Evolutionary conservation across 2,113 vertebrate species (phyloP), one percentile per base, ranked within the genome.

Genomic region (Myotis davidii): DNA sequence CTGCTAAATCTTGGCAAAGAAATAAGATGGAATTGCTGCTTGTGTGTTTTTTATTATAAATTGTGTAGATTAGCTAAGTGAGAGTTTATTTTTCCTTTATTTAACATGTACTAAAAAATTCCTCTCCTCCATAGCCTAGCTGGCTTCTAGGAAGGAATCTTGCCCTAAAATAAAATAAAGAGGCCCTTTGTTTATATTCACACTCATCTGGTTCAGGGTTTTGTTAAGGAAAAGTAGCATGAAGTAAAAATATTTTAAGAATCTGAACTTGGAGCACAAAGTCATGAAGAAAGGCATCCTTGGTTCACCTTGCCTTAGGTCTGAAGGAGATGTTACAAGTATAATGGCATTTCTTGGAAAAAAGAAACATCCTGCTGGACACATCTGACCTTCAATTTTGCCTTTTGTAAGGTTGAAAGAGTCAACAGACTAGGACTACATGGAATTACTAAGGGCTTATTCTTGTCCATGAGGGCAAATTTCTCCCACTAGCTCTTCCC

Each of bases 131-230:
- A 45, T 9, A 87, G 70, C 12, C 23, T 95, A 9, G 9, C 23
- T 86, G 69, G 16, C n/a, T 65, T 83, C 86, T 64, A 9, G 34
- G 65, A 85, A 92, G 70, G 74, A 93, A 73, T 72, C 23, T 34
- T 74, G 23, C 0, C 50, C 89, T 74, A 82, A 91, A 96, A 94
- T 16, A 77, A 84, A 94, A 97, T 77, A 97, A 97, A 97, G 92
- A 89, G 69, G 82, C 25, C n/a, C 72, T 95, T 64, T 94, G 83
- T 93, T 96, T 91, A 65, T 90, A 77, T 56, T 84, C 86, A 95
- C 45, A 81, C 48, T 77, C 74, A 52, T 84, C 59, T 88, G 76
- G 88, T 34, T 93, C 86, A 82, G 52, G 91, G 81, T 94, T 94
- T 93, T 77, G 83, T 95, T 86, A 73, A 92, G 72, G 82, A 84